phyloP scores from a whole-genome alignment of 2,888 invertebrate genomes.

The Cerceris rybyensis region DNA sequence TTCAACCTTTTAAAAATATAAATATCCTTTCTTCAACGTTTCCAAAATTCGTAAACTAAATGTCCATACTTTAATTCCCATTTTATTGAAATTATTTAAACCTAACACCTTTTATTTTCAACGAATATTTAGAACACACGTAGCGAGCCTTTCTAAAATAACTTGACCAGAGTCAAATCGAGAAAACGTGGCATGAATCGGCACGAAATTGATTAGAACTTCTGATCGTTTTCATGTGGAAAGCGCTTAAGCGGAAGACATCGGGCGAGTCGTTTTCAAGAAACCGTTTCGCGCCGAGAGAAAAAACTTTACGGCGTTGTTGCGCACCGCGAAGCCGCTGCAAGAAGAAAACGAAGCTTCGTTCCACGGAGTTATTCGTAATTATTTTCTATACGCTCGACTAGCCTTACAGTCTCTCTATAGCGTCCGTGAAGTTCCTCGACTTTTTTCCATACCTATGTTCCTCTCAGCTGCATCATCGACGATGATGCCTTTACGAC shows the following conservation, averaged over 20 bases:
- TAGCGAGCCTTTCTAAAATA: not conserved
- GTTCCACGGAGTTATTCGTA: conserved; percentile 33
- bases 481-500: not conserved
- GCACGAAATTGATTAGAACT: not conserved
- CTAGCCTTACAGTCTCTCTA: conserved; percentile 24
- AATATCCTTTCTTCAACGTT: too few relatives aligned
- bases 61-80: too few relatives aligned
- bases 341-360: conserved; percentile 34
- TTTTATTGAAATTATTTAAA: too few relatives aligned
- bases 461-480: not conserved
- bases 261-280: conserved; percentile 29
- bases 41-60: too few relatives aligned
- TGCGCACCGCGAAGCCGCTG: not conserved
- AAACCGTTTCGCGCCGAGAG: conserved; percentile 35
- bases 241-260: conserved; percentile 17
- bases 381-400: conserved; percentile 44
- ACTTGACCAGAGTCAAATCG: not conserved
- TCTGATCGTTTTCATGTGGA: conserved; percentile 6
- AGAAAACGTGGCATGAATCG: not conserved
- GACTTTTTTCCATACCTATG: conserved; percentile 8
- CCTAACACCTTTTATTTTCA: not conserved
- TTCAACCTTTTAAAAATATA: too few relatives aligned
- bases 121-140: not conserved
- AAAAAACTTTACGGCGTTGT: conserved; percentile 26
- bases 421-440: conserved; percentile 9